phyloP scores from a whole-genome alignment of 2,113 vertebrate species.

The Eurypyga helias region DNA sequence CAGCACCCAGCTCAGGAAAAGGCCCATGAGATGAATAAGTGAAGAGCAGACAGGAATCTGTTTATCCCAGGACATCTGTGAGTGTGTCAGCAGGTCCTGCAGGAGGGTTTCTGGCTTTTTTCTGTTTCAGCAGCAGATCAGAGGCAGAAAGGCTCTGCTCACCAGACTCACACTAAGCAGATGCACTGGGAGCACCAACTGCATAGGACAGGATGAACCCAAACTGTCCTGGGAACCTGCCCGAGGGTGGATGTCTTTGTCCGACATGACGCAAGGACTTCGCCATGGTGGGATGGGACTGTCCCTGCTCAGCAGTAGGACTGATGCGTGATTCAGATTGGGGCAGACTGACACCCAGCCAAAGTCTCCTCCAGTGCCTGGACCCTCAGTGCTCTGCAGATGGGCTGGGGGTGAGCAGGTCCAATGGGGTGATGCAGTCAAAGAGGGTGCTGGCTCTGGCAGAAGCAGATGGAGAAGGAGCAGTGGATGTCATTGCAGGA shows the following conservation, averaged over 20 bases:
- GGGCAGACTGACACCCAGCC: not conserved
- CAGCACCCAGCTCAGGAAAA: not conserved
- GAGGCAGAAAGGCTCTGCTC: not conserved
- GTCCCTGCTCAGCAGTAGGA: not conserved
- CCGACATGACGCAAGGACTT: rapidly evolving
- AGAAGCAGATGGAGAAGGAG: not conserved
- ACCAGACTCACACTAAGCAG: not conserved
- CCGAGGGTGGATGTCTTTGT: not conserved
- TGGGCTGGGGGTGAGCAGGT: not conserved
- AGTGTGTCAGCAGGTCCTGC: not conserved
- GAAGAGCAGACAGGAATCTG: not conserved
- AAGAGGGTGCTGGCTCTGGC: not conserved
- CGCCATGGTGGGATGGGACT: not conserved
- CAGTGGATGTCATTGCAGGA: not conserved
- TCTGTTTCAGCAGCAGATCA: not conserved
- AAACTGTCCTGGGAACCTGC: not conserved
- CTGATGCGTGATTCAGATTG: not conserved
- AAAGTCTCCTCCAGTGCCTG: not conserved
- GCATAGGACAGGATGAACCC: not conserved
- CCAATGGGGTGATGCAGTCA: not conserved
- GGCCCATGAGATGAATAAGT: not conserved
- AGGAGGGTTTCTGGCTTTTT: not conserved
- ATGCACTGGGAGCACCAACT: not conserved
- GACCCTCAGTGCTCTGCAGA: not conserved
- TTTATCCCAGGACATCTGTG: not conserved